Evolutionary conservation across 2,888 invertebrate species (phyloP), one percentile per base, ranked within the genome.

Genomic region (Portevinia maculata): DNA sequence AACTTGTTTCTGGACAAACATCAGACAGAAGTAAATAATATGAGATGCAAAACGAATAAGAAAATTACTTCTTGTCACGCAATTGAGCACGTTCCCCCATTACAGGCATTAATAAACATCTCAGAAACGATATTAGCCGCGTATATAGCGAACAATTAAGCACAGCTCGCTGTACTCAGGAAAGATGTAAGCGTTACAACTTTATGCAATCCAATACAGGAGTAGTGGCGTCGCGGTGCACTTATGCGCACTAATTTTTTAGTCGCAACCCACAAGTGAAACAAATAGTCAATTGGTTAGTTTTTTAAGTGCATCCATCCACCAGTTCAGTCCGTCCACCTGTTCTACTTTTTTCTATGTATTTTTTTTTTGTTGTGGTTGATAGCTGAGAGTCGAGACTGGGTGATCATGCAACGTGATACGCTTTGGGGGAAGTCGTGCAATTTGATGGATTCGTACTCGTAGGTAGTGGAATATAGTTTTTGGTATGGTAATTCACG

Each of bases 51-150:
- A 69, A 57, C 67, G 46, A n/a, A 59, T 65, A 64, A 64, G 30
- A 53, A 75, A 74, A 81, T 75, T 70, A 64, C 64, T 52, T 70
- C 70, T 75, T 75, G 79, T 81, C 79, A 81, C 75, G 79, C 79
- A 70, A 75, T 81, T 81, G 70, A 70, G 70, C 79, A 79, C 79
- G 79, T 70, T 79, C 62, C 28, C 48, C 3, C 19, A n/a, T 30
- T 19, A 15, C 24, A 53, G 9, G 24, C 71, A 71, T 44, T 50
- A 71, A 53, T 59, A 60, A 71, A 52, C 55, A 64, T 64, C 64
- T 46, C 34, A 37, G 59, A 50, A 39, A 50, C 50, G 48, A 59
- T 69, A 44, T 44, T 46, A 62, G 48, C 41, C 64, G 74, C 57
- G 57, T 57, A 48, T 65, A 65, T 57, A 34, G 55, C 21, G 9